A percentile compares a stretch with the other conserved stretches of the same genome.
Evolutionary conservation across 2,113 vertebrate genomes (phyloP).

Genomic region (Chaetodon auriga): DNA sequence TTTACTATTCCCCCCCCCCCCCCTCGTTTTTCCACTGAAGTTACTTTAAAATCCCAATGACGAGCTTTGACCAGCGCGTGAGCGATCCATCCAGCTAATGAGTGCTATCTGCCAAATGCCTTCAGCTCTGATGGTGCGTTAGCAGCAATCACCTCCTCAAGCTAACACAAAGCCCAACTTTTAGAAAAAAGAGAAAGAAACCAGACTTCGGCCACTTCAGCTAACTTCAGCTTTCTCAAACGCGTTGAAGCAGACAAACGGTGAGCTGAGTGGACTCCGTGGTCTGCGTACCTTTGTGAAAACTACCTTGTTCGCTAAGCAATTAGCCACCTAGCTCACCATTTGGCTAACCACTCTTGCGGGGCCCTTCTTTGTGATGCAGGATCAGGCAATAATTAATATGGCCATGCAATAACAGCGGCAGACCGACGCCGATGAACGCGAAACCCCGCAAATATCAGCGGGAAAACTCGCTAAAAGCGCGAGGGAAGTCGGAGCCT

Average conservation of each 20-base stretch:
- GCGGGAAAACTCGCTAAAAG: neutral
- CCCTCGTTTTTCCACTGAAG: neutral
- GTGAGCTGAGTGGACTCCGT: fast-evolving
- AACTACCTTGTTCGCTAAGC: conserved; percentile 17
- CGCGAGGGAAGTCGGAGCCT: fast-evolving
- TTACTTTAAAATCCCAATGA: neutral
- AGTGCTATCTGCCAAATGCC: conserved; percentile 43
- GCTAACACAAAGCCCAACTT: conserved; percentile 59
- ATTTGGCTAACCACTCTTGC: conserved; percentile 71
- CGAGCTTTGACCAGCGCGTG: neutral
- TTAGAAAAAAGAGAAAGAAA: neutral
- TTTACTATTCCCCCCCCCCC: too few species aligned
- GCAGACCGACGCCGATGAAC: neutral
- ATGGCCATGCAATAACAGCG: conserved; percentile 67
- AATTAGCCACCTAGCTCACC: conserved; percentile 69
- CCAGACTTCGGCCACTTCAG: neutral
- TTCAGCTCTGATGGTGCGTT: conserved; percentile 51
- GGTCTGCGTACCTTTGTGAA: neutral
- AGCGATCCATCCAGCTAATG: conserved; percentile 37
- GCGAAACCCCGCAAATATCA: neutral
- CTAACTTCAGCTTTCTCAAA: fast-evolving
- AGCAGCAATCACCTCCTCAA: conserved; percentile 43
- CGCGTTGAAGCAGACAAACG: neutral
- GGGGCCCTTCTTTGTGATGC: conserved; percentile 83
- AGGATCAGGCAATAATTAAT: conserved; percentile 81